Percentiles rank a stretch among this genome's conserved stretches.
Conservation (phyloP, 2,113 vertebrate species). For the Cyprinodon brontotheroides region DNA sequence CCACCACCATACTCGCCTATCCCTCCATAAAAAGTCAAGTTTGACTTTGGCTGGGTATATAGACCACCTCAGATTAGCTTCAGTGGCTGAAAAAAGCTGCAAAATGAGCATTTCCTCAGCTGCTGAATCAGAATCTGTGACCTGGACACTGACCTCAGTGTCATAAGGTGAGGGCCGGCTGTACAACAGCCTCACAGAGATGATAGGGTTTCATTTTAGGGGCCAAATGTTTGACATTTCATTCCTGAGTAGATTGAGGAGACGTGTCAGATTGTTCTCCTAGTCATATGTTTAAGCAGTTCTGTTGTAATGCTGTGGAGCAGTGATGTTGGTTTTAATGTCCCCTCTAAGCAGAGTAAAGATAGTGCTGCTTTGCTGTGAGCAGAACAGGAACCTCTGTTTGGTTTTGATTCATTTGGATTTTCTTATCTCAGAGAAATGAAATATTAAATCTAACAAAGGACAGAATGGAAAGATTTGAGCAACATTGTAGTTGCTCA, state of each 20-base stretch:
- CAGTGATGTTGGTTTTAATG: neutral
- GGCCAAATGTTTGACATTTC: neutral
- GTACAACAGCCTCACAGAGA: too few species aligned
- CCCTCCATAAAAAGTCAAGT: too few species aligned
- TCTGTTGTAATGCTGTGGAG: neutral
- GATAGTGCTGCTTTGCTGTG: too few species aligned
- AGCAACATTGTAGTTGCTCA: neutral
- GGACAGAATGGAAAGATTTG: neutral
- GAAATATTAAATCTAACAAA: neutral
- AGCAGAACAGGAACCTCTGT: neutral
- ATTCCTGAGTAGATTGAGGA: neutral
- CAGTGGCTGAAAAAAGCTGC: too few species aligned
- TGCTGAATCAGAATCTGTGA: too few species aligned
- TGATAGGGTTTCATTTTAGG: neutral
- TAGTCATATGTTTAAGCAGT: neutral
- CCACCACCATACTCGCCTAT: too few species aligned
- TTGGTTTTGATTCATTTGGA: slow-evolving; percentile 13
- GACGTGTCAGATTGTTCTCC: neutral
- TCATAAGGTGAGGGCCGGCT: too few species aligned
- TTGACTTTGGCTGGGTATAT: too few species aligned
- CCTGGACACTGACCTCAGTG: too few species aligned
- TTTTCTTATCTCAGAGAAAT: slow-evolving; percentile 5
- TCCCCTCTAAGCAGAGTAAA: too few species aligned
- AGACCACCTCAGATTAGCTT: neutral
- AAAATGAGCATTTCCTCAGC: too few species aligned